Percentiles rank a stretch among this genome's conserved stretches.
Conservation (phyloP, 1,140 invertebrate genomes). For the Cepaea nemoralis region DNA sequence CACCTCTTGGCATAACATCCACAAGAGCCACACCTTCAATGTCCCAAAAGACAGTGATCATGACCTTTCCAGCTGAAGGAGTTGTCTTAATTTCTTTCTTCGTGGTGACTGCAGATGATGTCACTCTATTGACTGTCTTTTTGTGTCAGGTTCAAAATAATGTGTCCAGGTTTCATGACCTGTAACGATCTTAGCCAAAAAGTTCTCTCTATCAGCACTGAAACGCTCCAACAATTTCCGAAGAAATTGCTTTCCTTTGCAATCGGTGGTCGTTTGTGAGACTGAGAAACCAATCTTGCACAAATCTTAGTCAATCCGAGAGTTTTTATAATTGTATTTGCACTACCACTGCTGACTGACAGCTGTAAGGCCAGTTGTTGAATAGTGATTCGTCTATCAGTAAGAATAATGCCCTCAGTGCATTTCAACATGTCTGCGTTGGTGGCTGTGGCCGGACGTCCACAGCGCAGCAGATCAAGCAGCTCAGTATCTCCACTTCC, state of each 20-base stretch:
- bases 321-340: constrained; percentile 12
- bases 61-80: constrained; percentile 1
- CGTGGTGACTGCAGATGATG: background rate
- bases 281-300: background rate
- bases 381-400: background rate
- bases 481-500: constrained; percentile 6
- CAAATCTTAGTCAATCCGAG: background rate
- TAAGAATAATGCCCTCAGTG: constrained; percentile 5
- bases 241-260: constrained; percentile 18
- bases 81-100: constrained; percentile 12
- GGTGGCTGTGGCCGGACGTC: background rate
- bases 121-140: constrained; percentile 1
- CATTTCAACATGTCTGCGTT: constrained; percentile 12
- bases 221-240: constrained; percentile 1
- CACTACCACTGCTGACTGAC: background rate
- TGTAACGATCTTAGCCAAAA: constrained; percentile 3
- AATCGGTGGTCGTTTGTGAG: constrained; percentile 5
- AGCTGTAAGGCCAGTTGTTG: constrained; percentile 8
- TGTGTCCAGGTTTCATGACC: constrained; percentile 13
- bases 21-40: background rate
- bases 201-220: background rate
- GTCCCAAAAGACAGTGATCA: constrained; percentile 8
- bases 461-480: too few species aligned
- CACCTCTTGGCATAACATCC: constrained; percentile 1
- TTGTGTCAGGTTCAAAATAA: constrained; percentile 15